Evolutionary conservation across 2,113 vertebrate genomes (phyloP), one percentile per base, ranked within the genome.

Genomic region (Nothoprocta pentlandii): DNA sequence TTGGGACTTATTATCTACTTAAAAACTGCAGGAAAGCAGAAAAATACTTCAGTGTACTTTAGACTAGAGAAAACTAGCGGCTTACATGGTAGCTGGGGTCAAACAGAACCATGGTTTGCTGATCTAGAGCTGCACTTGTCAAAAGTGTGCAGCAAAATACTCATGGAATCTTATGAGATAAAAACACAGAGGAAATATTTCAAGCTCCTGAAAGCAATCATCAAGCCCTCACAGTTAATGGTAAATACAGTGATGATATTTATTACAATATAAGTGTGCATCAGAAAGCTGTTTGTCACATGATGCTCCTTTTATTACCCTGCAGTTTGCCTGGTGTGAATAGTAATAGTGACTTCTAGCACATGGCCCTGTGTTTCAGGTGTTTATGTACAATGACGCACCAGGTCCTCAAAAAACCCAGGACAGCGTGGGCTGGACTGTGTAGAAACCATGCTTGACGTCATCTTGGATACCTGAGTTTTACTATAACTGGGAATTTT

Each of bases 1-100:
- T 97, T 97, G 97, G 97, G 94, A 98, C 98, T 98, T 98, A 98
- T 98, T 98, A 97, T 98, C 97, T 98, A 96, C 97, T 98, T 98
- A 97, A 96, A 98, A 98, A 98, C 96, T 97, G 97, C 97, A 98
- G 97, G 98, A 98, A 98, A 97, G 97, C 97, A 97, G 97, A 97
- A 97, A 98, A 98, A 98, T 98, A 97, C 97, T 97, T 96, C 95
- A 97, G 95, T 92, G 96, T 97, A 98, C 96, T 98, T 98, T 94
- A 97, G 97, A 97, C 97, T 93, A 97, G 96, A 95, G 94, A 94
- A 95, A 97, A 95, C 96, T 93, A 90, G 96, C 91, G 81, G 97
- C 97, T 97, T 97, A 46, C 92, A 67, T 75, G 84, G 94, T 96
- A 91, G 89, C 80, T 64, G 54, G 90, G 97, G 97, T 97, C 94